Evolutionary conservation across 2,888 invertebrate species (phyloP).

Genomic region (Drosophila hawaiiensis): DNA sequence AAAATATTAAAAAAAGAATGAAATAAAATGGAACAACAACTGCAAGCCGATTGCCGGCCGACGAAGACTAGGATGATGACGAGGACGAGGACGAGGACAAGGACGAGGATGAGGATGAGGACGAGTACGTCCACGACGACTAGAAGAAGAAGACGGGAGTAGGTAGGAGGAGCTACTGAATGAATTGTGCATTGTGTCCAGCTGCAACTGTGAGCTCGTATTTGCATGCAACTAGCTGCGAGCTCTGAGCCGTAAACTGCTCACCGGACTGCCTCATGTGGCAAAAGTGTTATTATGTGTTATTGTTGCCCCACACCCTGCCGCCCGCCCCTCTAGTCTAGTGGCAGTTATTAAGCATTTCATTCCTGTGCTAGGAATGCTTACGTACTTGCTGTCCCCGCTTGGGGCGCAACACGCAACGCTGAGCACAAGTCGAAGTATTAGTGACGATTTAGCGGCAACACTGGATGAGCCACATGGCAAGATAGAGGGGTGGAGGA

Average conservation of each 20-base stretch:
- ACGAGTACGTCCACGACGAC: slow-evolving; percentile 14
- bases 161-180: slow-evolving; percentile 56
- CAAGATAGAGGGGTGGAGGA: not conserved
- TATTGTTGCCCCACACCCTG: not conserved
- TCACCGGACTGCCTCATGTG: slow-evolving; percentile 53
- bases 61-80: slow-evolving; percentile 14
- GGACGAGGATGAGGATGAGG: not conserved
- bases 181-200: slow-evolving; percentile 63
- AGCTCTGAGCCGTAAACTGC: slow-evolving; percentile 3
- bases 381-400: slow-evolving; percentile 41
- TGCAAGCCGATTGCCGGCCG: slow-evolving; percentile 57
- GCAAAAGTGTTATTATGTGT: slow-evolving; percentile 7
- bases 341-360: slow-evolving; percentile 53
- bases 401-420: slow-evolving; percentile 60
- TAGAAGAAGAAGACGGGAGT: slow-evolving; percentile 12
- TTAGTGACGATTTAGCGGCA: slow-evolving; percentile 76
- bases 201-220: slow-evolving; percentile 46
- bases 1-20: slow-evolving; percentile 22
- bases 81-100: not conserved
- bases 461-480: slow-evolving; percentile 13
- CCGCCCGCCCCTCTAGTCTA: not conserved
- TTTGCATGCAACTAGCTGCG: slow-evolving; percentile 60
- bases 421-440: slow-evolving; percentile 71
- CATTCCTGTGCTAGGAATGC: slow-evolving; percentile 18
- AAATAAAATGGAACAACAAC: slow-evolving; percentile 44